Evolutionary conservation across 2,113 vertebrate species (phyloP), one percentile per base, ranked within the genome.

Genomic region (Amphiprion percula): DNA sequence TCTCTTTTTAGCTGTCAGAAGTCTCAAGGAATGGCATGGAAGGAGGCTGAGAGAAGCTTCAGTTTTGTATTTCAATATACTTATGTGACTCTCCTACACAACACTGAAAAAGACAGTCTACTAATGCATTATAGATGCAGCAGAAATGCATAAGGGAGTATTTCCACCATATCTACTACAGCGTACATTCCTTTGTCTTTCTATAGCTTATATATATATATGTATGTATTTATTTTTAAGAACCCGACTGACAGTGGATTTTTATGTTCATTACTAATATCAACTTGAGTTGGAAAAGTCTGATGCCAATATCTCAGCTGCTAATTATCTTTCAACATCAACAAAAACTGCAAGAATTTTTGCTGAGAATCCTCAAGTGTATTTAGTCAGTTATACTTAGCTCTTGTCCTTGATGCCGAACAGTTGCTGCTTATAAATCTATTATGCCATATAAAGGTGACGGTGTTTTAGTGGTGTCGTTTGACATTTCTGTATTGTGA

Each of bases 61-160:
- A 64, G 60, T 68, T 85, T 77, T 47, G 82, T 55, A 81, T 79
- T 78, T 83, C 54, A 63, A 76, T 81, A 39, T 52, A 77, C 21
- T 79, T 61, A 47, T 46, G 55, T 69, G 79, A 46, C 21, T 28
- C 28, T 54, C 23, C 72, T 64, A 44, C 49, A 54, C 33, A 41
- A 62, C 53, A 39, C 0, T 15, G 44, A 76, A 64, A 30, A 67
- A 47, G 52, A 65, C 50, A 44, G 53, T 24, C 21, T 11, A 4
- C 26, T 70, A 49, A 63, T 87, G 64, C n/a, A 83, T 77, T 79
- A 78, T 69, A 59, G 66, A 82, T 82, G 71, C 47, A 55, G 15
- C 5, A 16, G 23, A 63, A 68, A 63, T 63, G 37, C 54, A 62
- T 59, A 14, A 21, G 56, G 65, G 17, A 21, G 49, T 9, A 55